Evolutionary conservation across 2,797 vertebrate species (phyloP).

Genomic region (Eulemur rubriventer): DNA sequence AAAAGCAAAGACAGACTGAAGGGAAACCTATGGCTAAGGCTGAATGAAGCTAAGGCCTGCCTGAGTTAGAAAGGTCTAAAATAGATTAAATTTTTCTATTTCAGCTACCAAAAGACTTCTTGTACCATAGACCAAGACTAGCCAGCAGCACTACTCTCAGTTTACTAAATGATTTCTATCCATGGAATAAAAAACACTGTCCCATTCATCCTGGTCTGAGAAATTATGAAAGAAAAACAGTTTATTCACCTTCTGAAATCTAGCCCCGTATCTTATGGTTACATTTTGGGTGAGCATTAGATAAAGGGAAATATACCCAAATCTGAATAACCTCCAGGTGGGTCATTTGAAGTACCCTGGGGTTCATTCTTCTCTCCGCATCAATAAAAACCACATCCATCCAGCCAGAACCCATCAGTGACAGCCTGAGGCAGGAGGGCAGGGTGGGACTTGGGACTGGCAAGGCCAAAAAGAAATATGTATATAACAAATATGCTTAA

Average conservation of each 20-base stretch:
- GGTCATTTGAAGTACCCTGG: not conserved
- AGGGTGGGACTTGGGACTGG: not conserved
- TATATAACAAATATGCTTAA: not conserved
- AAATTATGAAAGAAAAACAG: not conserved
- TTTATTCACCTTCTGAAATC: not conserved
- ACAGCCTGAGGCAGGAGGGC: not conserved
- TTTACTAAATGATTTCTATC: not conserved
- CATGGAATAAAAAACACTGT: not conserved
- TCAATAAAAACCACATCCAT: not conserved
- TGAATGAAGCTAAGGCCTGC: not conserved
- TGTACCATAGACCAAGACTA: not conserved
- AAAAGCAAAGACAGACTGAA: not conserved
- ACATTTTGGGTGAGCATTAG: not conserved
- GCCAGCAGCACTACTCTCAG: not conserved
- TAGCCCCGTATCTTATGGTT: not conserved
- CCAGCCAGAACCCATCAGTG: too few relatives aligned
- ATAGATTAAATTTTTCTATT: not conserved
- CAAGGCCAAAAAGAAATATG: not conserved
- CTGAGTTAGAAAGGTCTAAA: not conserved
- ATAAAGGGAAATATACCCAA: not conserved
- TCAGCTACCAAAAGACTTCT: not conserved
- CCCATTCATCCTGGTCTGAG: not conserved
- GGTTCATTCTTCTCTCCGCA: not conserved
- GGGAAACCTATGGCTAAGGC: not conserved
- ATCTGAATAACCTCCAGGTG: too few relatives aligned